Evolutionary conservation across 2,113 vertebrate species (phyloP), one percentile per base, ranked within the genome.

Genomic region (Nycticryphes semicollaris): DNA sequence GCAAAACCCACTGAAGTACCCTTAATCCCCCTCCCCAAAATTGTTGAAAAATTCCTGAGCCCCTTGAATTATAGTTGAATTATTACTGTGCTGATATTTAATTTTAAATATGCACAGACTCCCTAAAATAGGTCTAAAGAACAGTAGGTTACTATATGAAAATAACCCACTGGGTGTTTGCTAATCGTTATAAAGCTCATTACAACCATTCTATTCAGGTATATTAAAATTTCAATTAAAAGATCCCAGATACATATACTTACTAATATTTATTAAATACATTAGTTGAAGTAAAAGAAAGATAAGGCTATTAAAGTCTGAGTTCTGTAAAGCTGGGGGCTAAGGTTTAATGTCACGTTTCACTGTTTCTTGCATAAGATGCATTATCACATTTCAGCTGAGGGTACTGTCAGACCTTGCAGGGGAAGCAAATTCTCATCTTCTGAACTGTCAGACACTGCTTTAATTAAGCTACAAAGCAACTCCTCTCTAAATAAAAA

Each of bases 391-490:
- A 74, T 88, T 95, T 56, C 69, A 81, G n/a, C 59, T 88, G 33
- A 94, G n/a, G 79, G 57, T 81, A 54, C 82, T 96, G n/a, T 94
- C 93, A 97, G 59, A 80, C 76, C 37, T 85, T 97, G 70, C 47
- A 80, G 91, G 80, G 95, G n/a, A 83, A 83, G 24, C 56, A 68
- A 33, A 28, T 76, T 94, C 74, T 84, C 33, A 76, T 94, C 66
- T 69, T 90, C 35, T 89, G 64, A 97, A 91, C 60, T 95, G 92
- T 92, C 95, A 97, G 66, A 57, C 12, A 57, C 75, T 70, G 84
- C 88, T 91, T 96, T 95, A 96, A 97, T 97, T 95, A 96, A 92
- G 62, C 62, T 89, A 81, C 62, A 89, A 97, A 94, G 74, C 27
- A 78, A 8, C 23, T 82, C 25, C 37, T 79, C 27, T 90, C 93